A percentile compares a stretch with the other conserved stretches of the same genome.
These are phyloP conservation scores for Calyptomena viridis DNA, from an alignment of 2,113 vertebrate species.

Conservation along the genomic window DNA sequence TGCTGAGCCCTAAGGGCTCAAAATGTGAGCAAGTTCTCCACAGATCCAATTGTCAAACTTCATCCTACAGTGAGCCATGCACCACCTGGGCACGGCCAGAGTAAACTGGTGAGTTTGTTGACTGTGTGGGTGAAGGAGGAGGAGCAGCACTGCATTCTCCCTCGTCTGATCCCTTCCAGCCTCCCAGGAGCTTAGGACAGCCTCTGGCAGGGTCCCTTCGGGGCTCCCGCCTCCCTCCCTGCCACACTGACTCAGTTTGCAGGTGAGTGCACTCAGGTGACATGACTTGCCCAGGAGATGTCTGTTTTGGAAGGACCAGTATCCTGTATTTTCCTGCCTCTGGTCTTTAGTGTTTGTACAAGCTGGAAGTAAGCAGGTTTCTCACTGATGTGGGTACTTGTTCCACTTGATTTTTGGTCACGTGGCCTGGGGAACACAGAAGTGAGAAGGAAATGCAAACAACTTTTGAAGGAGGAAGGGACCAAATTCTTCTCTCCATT, in stretches of 20 bases:
- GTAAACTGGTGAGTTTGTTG: background rate
- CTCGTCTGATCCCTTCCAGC: background rate
- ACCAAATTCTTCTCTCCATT: background rate
- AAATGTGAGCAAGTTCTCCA: background rate
- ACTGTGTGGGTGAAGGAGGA: background rate
- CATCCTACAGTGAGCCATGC: background rate
- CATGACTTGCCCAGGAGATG: background rate
- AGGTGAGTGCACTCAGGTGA: background rate
- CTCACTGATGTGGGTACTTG: background rate
- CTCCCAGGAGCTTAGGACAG: background rate
- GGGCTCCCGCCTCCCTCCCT: background rate
- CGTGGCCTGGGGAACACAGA: background rate
- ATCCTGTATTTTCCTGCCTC: background rate
- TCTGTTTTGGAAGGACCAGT: background rate
- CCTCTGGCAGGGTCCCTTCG: background rate
- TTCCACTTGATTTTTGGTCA: background rate
- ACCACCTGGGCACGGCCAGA: fast-evolving
- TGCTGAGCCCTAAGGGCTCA: background rate
- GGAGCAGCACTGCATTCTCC: background rate
- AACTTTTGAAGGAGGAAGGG: background rate
- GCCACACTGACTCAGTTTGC: background rate
- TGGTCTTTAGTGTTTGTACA: background rate
- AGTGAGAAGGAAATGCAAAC: background rate
- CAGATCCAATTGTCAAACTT: background rate
- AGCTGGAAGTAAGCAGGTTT: background rate